A percentile compares a stretch with the other conserved stretches of the same genome.
phyloP scores from a whole-genome alignment of 2,797 vertebrate species.

The Chaetodon trifasciatus region DNA sequence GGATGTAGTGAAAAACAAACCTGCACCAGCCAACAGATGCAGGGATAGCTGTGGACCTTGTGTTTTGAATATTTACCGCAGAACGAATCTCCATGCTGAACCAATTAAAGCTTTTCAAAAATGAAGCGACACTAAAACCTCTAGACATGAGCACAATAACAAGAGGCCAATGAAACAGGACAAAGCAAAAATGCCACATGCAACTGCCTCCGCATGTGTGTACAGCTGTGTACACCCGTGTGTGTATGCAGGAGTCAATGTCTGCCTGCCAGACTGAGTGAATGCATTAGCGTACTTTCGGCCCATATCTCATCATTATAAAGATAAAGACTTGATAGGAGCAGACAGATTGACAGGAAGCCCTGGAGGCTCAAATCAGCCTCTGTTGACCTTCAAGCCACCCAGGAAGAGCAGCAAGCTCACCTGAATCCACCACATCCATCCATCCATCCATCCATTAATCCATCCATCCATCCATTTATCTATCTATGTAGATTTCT shows the following conservation, averaged over 20 bases:
- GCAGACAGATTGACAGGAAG: conserved; percentile 52
- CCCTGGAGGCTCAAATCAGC: conserved; percentile 46
- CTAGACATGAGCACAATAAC: neutral
- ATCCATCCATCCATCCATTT: neutral
- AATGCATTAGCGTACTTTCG: conserved; percentile 32
- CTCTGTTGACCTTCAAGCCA: conserved; percentile 34
- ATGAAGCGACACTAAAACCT: neutral
- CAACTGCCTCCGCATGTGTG: neutral
- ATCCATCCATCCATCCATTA: conserved; percentile 5
- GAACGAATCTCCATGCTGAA: no score
- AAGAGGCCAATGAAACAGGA: neutral
- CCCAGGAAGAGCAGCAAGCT: conserved; percentile 20
- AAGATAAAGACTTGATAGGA: conserved; percentile 52
- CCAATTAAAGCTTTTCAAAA: conserved; percentile 12
- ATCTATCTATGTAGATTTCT: neutral
- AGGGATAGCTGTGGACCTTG: neutral
- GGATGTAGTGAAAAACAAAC: neutral
- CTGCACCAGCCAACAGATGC: neutral
- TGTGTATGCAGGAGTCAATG: neutral
- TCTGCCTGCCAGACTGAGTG: conserved; percentile 13
- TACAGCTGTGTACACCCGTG: neutral
- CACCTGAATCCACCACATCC: conserved; percentile 21
- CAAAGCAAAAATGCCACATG: neutral
- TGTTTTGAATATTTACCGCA: neutral
- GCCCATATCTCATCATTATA: conserved; percentile 45